Percentiles rank a stretch among this genome's conserved stretches.
Conservation (phyloP, 2,113 vertebrate genomes). For the Psammodynastes pulverulentus region DNA sequence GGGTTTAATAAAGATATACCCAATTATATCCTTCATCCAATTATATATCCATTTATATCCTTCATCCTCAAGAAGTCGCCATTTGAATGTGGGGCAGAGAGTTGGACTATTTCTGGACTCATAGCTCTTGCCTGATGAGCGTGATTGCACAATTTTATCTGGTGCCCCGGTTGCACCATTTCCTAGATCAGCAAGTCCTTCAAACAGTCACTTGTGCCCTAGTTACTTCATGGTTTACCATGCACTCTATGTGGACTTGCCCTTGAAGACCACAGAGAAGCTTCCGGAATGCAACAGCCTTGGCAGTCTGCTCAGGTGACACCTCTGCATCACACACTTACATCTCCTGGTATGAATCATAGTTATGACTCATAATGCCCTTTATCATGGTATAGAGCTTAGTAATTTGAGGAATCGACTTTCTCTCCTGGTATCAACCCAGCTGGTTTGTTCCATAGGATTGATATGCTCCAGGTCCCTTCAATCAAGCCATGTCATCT, state of each 20-base stretch:
- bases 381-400: background rate
- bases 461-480: background rate
- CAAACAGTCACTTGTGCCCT: background rate
- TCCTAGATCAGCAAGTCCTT: background rate
- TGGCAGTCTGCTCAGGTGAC: background rate
- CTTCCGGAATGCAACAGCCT: background rate
- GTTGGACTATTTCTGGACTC: background rate
- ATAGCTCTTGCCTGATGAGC: background rate
- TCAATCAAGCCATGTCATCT: background rate
- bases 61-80: background rate
- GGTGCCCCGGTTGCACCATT: background rate
- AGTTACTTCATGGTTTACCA: background rate
- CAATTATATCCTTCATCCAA: background rate
- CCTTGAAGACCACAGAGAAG: background rate
- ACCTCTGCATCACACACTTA: background rate
- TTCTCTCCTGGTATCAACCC: background rate
- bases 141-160: background rate
- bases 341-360: background rate
- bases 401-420: background rate
- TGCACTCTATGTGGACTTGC: background rate
- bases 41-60: background rate
- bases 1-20: background rate
- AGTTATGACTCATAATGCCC: background rate
- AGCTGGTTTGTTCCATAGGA: background rate
- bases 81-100: background rate